Conservation (phyloP, 1,140 invertebrate genomes). For the Drosophila kurseongensis region DNA sequence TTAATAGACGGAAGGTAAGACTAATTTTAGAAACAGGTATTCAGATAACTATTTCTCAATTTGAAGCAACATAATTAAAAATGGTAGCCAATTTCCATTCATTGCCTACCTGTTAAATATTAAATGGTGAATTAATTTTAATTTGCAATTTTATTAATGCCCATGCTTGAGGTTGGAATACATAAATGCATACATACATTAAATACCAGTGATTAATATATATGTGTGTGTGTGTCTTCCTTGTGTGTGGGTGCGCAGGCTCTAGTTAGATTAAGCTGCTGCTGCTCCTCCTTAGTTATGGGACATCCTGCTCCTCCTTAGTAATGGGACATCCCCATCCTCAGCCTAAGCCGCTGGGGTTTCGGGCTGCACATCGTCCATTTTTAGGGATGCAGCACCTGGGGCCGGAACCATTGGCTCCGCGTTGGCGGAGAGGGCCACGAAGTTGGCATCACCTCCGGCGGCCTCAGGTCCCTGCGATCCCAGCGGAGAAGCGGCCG, state of each 20-base stretch:
- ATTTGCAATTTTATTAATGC: constrained; percentile 57
- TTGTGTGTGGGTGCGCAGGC: constrained; percentile 19
- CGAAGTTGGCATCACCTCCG: constrained; percentile 15
- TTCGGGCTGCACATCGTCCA: constrained; percentile 8
- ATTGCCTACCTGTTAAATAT: too few species aligned
- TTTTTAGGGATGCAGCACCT: not conserved
- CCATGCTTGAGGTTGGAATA: constrained; percentile 35
- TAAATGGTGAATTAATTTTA: not conserved
- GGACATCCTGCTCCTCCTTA: too few species aligned
- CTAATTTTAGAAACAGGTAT: too few species aligned
- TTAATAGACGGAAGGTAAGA: too few species aligned
- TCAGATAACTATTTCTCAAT: too few species aligned
- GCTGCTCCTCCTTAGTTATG: not conserved
- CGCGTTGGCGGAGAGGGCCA: constrained; percentile 21
- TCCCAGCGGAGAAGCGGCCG: not conserved
- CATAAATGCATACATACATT: constrained; percentile 14
- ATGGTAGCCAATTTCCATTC: too few species aligned
- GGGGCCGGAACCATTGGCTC: constrained; percentile 2
- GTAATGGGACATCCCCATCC: too few species aligned
- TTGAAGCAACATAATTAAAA: too few species aligned
- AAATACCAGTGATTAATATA: constrained; percentile 8
- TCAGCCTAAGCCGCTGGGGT: not conserved
- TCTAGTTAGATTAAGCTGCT: not conserved
- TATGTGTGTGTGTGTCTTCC: constrained; percentile 28
- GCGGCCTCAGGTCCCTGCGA: not conserved